These are phyloP conservation scores for Rhopalosiphum nymphaeae DNA, from an alignment of 2,888 invertebrate species.

Conservation along the genomic window DNA sequence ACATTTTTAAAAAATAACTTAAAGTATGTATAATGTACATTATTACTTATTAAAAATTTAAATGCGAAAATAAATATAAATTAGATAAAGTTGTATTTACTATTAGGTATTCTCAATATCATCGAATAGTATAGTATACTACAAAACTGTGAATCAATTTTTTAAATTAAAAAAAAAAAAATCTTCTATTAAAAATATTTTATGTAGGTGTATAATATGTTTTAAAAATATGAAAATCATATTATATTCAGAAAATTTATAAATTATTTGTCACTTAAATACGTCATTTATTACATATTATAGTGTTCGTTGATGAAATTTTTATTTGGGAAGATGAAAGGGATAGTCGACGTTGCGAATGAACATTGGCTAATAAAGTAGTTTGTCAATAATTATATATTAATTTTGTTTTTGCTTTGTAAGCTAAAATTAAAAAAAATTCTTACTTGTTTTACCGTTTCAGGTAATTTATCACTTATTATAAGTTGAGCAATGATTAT, in stretches of 20 bases:
- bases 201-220: neutral
- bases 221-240: neutral
- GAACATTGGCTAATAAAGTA: neutral
- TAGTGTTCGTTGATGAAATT: neutral
- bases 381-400: neutral
- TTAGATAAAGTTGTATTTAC: neutral
- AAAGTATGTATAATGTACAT: neutral
- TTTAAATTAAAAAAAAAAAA: neutral
- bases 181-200: neutral
- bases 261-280: neutral
- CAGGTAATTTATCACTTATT: neutral
- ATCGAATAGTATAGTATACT: neutral
- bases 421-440: neutral
- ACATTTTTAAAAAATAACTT: neutral
- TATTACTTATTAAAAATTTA: neutral
- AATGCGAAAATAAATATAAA: neutral
- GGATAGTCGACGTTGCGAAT: neutral
- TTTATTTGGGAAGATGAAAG: neutral
- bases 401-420: neutral
- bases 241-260: neutral
- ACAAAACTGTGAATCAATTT: neutral
- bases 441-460: neutral
- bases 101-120: neutral
- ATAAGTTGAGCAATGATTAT: neutral
- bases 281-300: neutral